Base-by-base conservation (phyloP, 2,113 vertebrate species). In the Lepisosteus oculatus region DNA sequence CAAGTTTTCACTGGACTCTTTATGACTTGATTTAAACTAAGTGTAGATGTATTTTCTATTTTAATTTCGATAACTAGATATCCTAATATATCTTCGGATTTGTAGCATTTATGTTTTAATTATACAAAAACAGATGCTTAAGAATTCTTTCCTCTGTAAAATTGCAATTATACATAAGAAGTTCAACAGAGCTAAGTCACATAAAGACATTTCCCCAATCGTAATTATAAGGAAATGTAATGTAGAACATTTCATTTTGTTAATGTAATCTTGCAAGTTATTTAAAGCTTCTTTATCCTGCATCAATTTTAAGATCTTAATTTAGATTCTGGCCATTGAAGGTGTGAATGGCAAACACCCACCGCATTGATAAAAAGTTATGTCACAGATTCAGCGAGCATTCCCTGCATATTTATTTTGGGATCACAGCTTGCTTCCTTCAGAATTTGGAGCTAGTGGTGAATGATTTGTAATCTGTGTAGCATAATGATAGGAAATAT, bases 271-370 rank as follows among this genome's bases (percentile, higher is more conserved):
- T 59, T 15, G 4, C 5, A 59, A 8, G 47, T 51, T 5, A 55
- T 59, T 13, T 59, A 5, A 59, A n/a, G 11, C 57, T n/a, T 59
- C 57, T 59, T 51, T 51, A 51, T 9, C 47, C 13, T 59, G 57
- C 57, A n/a, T 13, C 57, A 59, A n/a, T 59, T 59, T 59, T 5
- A 59, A 59, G 57, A 15, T 6, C n/a, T 42, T 55, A 41, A 56
- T 68, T 68, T 56, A 14, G 13, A 56, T 59, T 14, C 54, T 57
- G 55, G 67, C 67, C 41, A n/a, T 44, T 63, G 59, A 47, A 62
- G 9, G 43, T 70, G 57, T 62, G 59, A 62, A 11, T 70, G 43
- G 44, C 43, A 70, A n/a, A 8, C 51, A 45, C 56, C 43, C 54
- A 68, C 51, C 11, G 12, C 29, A 54, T 55, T 41, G 41, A 56